phyloP scores from a whole-genome alignment of 2,888 invertebrate species.

The Platycheirus albimanus region DNA sequence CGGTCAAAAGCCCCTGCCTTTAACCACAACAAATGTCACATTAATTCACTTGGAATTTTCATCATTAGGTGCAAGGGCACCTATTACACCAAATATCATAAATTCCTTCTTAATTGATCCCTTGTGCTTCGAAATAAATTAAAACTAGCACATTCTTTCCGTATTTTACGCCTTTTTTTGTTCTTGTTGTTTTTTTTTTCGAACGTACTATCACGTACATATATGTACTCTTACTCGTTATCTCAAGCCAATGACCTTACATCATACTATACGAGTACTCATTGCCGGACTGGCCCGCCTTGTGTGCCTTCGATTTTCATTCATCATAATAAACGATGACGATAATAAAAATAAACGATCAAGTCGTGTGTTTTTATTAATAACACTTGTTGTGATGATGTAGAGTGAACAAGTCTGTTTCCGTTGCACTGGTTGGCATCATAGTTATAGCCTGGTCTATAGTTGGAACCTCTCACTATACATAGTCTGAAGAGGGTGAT shows the following conservation, averaged over 20 bases:
- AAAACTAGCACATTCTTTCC: constrained; percentile 39
- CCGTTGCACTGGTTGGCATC: constrained; percentile 5
- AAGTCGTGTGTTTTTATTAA: constrained; percentile 31
- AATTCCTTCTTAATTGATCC: constrained; percentile 14
- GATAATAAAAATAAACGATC: constrained; percentile 42
- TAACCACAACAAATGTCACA: too few relatives aligned
- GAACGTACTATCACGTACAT: constrained; percentile 14
- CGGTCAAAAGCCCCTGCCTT: too few relatives aligned
- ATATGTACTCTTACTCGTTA: constrained; percentile 25
- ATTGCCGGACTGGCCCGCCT: not conserved
- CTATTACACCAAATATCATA: constrained; percentile 5
- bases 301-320: constrained; percentile 46
- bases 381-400: constrained; percentile 31
- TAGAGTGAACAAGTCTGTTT: constrained; percentile 16
- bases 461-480: too few relatives aligned
- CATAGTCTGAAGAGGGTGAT: too few relatives aligned
- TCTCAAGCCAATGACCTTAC: constrained; percentile 61
- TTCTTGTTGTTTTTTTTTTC: too few relatives aligned
- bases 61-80: not conserved
- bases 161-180: constrained; percentile 22
- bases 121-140: constrained; percentile 17
- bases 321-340: constrained; percentile 36
- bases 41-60: constrained; percentile 10
- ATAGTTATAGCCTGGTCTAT: not conserved
- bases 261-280: not conserved